Evolutionary conservation across 2,113 vertebrate genomes (phyloP), one percentile per base, ranked within the genome.

Genomic region (Delphinapterus leucas): DNA sequence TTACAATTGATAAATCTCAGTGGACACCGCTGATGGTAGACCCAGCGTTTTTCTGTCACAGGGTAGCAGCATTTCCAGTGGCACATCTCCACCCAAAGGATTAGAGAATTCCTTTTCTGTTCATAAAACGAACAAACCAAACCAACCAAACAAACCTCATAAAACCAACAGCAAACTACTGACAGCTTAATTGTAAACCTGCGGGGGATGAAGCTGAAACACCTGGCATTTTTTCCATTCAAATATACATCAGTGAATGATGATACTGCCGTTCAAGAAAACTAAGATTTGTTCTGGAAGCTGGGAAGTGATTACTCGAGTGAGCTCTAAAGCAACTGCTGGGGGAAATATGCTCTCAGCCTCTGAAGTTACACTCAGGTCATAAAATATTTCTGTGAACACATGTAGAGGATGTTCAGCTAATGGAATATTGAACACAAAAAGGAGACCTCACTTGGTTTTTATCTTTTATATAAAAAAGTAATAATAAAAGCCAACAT

Each of bases 311-410:
- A 96, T 91, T 77, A 68, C 33, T 88, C 20, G 8, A 82, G 86
- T 71, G 60, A 96, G 49, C 47, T 92, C 83, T 95, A 90, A 97
- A 97, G 61, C 63, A 96, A 97, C 93, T 65, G 23, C 79, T 92
- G 33, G n/a, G 49, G 38, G 31, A 88, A 85, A 88, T 82, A 88
- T 28, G 67, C 49, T 88, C 61, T 95, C 77, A 93, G 55, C 55
- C n/a, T 94, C 58, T 83, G 41, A 92, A 88, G 85, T 79, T 84
- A 90, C 63, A 90, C 49, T 84, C 41, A 83, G 41, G 70, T 87
- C 63, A 94, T 74, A 90, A 94, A 92, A 94, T 90, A 93, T 90
- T 96, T 93, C 86, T 93, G 36, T 95, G 71, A 95, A 88, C 41
- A 70, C 33, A 88, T 85, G 21, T 92, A 90, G 23, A 93, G 21